phyloP scores from a whole-genome alignment of 2,113 vertebrate genomes.

The Coturnix japonica region DNA sequence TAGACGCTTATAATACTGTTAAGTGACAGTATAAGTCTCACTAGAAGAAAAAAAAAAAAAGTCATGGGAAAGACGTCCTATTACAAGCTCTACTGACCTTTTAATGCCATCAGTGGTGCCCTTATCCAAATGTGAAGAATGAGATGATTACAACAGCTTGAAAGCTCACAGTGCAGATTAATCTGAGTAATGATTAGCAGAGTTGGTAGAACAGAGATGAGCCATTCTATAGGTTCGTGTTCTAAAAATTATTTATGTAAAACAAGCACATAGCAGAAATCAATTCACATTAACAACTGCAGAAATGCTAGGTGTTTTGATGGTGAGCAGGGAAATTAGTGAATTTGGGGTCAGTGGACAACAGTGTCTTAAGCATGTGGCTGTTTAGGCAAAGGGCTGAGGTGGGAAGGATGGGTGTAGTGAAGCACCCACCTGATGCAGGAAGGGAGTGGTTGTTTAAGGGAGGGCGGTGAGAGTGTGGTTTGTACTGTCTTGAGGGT shows the following conservation, averaged over 20 bases:
- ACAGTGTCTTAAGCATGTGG: neutral
- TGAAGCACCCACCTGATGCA: neutral
- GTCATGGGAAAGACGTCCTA: neutral
- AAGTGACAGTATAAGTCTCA: neutral
- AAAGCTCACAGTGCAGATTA: slow-evolving; percentile 33
- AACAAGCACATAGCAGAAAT: neutral
- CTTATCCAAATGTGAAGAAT: slow-evolving; percentile 26
- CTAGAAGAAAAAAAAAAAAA: neutral
- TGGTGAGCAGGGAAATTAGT: neutral
- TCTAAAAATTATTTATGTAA: neutral
- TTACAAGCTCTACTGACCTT: neutral
- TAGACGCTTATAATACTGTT: neutral
- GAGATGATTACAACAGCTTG: slow-evolving; percentile 14
- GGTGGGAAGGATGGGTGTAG: neutral
- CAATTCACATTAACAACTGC: neutral
- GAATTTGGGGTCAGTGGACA: neutral
- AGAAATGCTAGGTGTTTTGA: neutral
- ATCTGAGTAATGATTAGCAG: slow-evolving; percentile 33
- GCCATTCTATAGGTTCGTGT: slow-evolving; percentile 2
- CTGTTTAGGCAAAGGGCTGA: neutral
- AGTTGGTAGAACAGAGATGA: neutral
- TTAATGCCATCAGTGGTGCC: neutral
- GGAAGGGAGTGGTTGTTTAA: neutral
- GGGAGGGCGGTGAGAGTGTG: neutral
- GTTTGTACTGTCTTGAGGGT: neutral